Evolutionary conservation across 1,140 invertebrate genomes (phyloP), one percentile per base, ranked within the genome.

Genomic region (Pseudomyrmex dendroicus): DNA sequence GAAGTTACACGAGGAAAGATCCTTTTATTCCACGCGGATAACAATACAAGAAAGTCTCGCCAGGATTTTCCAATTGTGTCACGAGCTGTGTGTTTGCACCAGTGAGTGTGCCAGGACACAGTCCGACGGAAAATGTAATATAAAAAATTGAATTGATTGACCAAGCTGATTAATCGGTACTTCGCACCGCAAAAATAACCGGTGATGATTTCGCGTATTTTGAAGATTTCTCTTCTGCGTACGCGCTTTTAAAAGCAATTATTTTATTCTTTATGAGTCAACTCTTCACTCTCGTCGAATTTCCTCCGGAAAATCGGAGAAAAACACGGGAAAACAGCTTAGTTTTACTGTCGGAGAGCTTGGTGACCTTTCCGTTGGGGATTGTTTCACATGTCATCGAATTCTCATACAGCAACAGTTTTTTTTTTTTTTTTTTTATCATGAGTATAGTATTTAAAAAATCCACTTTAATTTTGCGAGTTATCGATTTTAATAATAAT

Each of bases 31-130:
- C 52, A 62, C 44, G 48, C 35, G 25, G 13, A 22, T 52, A 77
- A 73, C 15, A 48, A 62, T 20, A 17, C 17, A 67, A 48, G 70
- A 87, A 62, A 84, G 22, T 12, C 35, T 61, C 12, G 56, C 25
- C 2, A 78, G 86, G 86, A 82, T 74, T 88, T 88, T 84, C 86
- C 86, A 87, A 84, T 80, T 76, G 17, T 87, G 82, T 84, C 86
- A 88, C 52, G 46, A 22, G 1, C n/a, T 13, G 82, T 13, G 3
- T 73, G 73, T 77, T 78, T 63, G 22, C 44, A 50, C 50, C 35
- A 70, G 72, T 67, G 8, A 61, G n/a, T 50, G n/a, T 35, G n/a
- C 9, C 54, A 50, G 48, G 35, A 35, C 35, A 72, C 4, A 50
- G 20, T 12, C 44, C 20, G 52, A 13, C 44, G 59, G 67, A 72